Base-by-base conservation (phyloP, 2,888 invertebrate genomes). In the Microdon myrmicae region DNA sequence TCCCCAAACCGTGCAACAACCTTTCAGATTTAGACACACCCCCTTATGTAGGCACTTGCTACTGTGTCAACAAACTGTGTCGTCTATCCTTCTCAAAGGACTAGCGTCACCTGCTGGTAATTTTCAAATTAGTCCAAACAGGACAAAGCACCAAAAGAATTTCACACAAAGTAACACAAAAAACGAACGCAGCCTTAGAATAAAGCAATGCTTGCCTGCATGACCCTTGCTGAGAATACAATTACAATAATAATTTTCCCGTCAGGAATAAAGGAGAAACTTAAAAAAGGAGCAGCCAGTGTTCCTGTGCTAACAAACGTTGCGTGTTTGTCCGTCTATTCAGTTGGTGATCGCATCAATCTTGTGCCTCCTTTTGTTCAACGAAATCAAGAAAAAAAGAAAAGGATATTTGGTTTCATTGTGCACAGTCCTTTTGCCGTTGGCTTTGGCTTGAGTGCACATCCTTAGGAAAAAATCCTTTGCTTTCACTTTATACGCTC, bases 241-340 rank as follows among this genome's bases (percentile, higher is more conserved):
- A 19, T 45, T 39, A 28, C 49, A 58, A 58, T 58, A 58, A 51
- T 58, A 58, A 49, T 58, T 45, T 51, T 45, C 51, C 51, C 28
- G 38, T 26, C 58, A 45, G 38, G 28, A 56, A 7, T 48, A 28
- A 2, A 20, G 22, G 6, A 29, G 7, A 29, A 29, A 14, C 13
- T 26, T 38, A 23, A 49, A 45, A 47, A 58, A 56, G 51, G 45
- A 56, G 41, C 56, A 61, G 39, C 38, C n/a, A n/a, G n/a, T n/a
- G n/a, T n/a, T n/a, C 9, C 26, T 37, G 32, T 44, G 14, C 35
- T 38, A 47, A 43, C 64, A 64, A 56, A 58, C 47, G 43, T 64
- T 64, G 64, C 64, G 64, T 64, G 64, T 64, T 64, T 64, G 64
- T 58, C 47, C 47, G 51, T 58, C 47, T 53, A 64, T 64, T 64